Evolutionary conservation across 2,888 invertebrate genomes (phyloP).

Genomic region (Ectobius pallidus): DNA sequence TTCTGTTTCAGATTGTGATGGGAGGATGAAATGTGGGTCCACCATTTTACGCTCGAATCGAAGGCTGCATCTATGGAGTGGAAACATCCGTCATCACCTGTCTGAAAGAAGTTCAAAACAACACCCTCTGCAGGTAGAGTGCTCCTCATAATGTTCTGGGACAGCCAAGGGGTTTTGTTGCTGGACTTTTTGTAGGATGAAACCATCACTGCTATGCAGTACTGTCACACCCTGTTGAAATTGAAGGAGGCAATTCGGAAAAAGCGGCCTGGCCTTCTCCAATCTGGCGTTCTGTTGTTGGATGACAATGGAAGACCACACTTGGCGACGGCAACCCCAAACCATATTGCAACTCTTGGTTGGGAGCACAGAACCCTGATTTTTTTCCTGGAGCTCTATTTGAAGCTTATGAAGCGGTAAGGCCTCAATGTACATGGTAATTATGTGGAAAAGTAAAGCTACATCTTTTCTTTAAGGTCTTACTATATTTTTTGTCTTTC

Average conservation of each 20-base stretch:
- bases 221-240: background rate
- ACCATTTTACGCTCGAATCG: background rate
- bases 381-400: background rate
- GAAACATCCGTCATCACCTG: background rate
- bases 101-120: background rate
- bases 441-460: background rate
- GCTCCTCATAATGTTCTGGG: background rate
- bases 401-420: background rate
- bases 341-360: background rate
- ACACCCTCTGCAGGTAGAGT: background rate
- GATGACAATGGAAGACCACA: background rate
- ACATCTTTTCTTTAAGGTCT: background rate
- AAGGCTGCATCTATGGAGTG: background rate
- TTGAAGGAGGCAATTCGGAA: background rate
- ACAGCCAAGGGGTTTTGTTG: background rate
- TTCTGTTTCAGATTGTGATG: background rate
- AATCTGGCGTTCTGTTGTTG: background rate
- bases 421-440: background rate
- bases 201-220: no score
- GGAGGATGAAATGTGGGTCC: background rate
- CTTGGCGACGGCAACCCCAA: background rate
- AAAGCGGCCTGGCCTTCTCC: background rate
- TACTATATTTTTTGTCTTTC: background rate
- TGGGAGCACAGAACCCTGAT: background rate
- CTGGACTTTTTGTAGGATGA: background rate